phyloP scores from a whole-genome alignment of 2,888 invertebrate genomes.

The Thymelicus acteon region DNA sequence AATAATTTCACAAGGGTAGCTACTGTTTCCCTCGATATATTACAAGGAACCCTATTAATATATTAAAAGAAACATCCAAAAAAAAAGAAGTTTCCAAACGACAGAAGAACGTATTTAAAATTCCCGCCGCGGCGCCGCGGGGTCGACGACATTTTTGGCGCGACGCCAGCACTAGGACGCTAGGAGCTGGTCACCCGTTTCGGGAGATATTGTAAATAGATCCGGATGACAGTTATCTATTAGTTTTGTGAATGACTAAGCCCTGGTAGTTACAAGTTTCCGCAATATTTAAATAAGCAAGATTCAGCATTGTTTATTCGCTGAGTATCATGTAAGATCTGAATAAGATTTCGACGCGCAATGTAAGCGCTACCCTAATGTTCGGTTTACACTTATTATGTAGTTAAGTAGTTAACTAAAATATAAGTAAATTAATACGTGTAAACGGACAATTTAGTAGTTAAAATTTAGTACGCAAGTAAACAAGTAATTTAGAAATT shows the following conservation, averaged over 20 bases:
- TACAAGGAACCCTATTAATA: not conserved
- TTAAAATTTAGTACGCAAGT: too few relatives aligned
- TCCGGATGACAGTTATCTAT: constrained; percentile 12
- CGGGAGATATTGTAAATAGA: constrained; percentile 27
- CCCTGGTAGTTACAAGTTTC: not conserved
- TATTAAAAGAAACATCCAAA: constrained; percentile 17
- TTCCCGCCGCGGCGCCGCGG: constrained; percentile 43
- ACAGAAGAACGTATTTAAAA: constrained; percentile 38
- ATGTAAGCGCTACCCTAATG: too few relatives aligned
- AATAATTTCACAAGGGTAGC: too few relatives aligned
- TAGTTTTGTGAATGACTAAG: not conserved
- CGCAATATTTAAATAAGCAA: not conserved
- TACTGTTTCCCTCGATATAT: too few relatives aligned
- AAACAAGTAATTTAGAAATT: too few relatives aligned
- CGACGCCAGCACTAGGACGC: constrained; percentile 39
- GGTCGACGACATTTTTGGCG: constrained; percentile 54
- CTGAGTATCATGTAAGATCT: too few relatives aligned
- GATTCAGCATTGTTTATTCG: too few relatives aligned
- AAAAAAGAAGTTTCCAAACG: constrained; percentile 25
- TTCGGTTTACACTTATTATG: too few relatives aligned
- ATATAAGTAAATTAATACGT: too few relatives aligned
- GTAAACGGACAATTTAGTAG: too few relatives aligned
- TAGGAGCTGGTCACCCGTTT: constrained; percentile 10
- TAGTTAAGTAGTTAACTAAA: too few relatives aligned
- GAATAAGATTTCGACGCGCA: too few relatives aligned